A percentile compares a stretch with the other conserved stretches of the same genome.
phyloP scores from a whole-genome alignment of 2,888 invertebrate genomes.

The Leptarthrus brevirostris region DNA sequence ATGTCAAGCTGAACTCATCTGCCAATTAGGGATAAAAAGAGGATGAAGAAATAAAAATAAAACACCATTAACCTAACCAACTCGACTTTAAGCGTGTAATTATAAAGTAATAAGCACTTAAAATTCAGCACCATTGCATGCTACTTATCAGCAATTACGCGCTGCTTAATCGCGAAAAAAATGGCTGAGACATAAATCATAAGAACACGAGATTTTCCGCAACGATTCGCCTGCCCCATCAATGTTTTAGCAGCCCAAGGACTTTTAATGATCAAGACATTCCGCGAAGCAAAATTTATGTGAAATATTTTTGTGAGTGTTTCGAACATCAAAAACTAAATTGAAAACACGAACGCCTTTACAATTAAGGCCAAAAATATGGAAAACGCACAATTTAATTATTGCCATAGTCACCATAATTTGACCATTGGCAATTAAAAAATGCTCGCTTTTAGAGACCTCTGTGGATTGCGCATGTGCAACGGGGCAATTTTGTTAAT shows the following conservation, averaged over 20 bases:
- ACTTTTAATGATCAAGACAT: not conserved
- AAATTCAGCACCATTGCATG: conserved; percentile 3
- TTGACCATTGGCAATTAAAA: not conserved
- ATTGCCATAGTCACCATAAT: not conserved
- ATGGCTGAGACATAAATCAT: not conserved
- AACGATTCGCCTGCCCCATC: not conserved
- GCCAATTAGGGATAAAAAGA: too few relatives aligned
- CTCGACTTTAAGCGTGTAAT: not conserved
- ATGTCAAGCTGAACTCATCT: too few relatives aligned
- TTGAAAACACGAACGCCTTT: not conserved
- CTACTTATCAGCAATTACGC: not conserved
- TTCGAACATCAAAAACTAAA: too few relatives aligned
- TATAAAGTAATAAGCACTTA: not conserved
- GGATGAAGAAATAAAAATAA: not conserved
- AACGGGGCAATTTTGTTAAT: not conserved
- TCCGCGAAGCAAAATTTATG: not conserved
- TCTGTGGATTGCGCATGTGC: not conserved
- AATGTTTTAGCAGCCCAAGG: not conserved
- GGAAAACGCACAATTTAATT: not conserved
- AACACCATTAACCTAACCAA: too few relatives aligned
- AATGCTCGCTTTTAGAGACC: not conserved
- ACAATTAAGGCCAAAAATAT: not conserved
- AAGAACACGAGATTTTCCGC: not conserved
- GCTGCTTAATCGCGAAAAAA: not conserved
- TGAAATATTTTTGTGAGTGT: not conserved